Base-by-base conservation (phyloP, 2,888 invertebrate genomes). In the Folsomia candida region DNA sequence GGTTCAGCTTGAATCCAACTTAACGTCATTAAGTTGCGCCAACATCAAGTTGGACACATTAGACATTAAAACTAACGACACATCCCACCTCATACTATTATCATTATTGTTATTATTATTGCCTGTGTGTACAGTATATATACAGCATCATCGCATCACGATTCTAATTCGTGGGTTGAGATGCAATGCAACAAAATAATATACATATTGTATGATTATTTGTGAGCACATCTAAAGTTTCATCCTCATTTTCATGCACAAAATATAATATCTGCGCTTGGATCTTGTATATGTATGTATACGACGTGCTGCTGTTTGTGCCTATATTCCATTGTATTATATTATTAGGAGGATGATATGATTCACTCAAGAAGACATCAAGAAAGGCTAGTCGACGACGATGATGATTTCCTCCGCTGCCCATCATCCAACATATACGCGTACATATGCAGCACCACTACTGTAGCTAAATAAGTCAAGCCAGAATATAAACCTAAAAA, bases 11-110 rank as follows among this genome's bases (percentile, higher is more conserved):
- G 64, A 54, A 67, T 71, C 59, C 60, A 60, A 58, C 47, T 61
- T 75, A 73, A 72, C 71, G 73, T 74, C 73, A 76, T 76, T 71
- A 78, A 76, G 72, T 72, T 76, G 69, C 70, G 70, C 77, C 75
- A 73, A 76, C 69, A 74, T 69, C 70, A 73, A 74, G 78, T 78
- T 76, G 78, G 78, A 78, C 78, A 77, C 79, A 79, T 79, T 76
- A 79, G 78, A 77, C 79, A 79, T 79, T 76, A 79, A 79, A 79
- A 79, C 65, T 79, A 79, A 79, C 78, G 79, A 79, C 79, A 76
- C 75, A 78, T 79, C 76, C 76, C 77, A 77, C 78, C 78, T 76
- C 74, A 76, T 78, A 76, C 75, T 70, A 74, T 76, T 76, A 77
- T 77, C 71, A 77, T 78, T 76, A 76, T 79, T 77, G 76, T 72